Conservation (phyloP, 2,888 invertebrate genomes). For the Scotopteryx bipunctaria region DNA sequence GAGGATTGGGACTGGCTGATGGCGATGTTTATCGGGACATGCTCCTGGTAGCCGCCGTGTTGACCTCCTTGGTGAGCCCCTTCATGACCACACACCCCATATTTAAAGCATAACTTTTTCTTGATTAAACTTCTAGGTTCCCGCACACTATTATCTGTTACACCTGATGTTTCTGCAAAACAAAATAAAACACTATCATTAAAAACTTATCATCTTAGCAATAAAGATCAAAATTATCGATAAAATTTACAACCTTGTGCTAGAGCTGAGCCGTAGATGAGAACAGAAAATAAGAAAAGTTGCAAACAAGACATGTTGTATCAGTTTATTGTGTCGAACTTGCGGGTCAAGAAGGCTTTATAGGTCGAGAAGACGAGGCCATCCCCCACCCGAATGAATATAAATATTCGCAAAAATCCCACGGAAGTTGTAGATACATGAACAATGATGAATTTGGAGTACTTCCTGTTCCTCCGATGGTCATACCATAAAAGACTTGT, state of each 20-base stretch:
- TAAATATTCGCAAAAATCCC: constrained; percentile 56
- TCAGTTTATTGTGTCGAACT: constrained; percentile 57
- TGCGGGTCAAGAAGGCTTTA: constrained; percentile 64
- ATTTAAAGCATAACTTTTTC: constrained; percentile 58
- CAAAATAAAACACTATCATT: constrained; percentile 15
- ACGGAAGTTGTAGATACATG: constrained; percentile 54
- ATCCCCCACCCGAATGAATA: constrained; percentile 64
- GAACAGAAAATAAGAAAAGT: constrained; percentile 46
- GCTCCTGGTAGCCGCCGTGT: constrained; percentile 40
- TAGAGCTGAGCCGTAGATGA: constrained; percentile 49
- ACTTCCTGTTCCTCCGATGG: constrained; percentile 19
- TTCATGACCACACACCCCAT: constrained; percentile 55
- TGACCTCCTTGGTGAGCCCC: constrained; percentile 38
- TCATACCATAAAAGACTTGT: neutral
- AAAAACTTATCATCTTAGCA: constrained; percentile 29
- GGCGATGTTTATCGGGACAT: constrained; percentile 68
- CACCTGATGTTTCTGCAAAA: constrained; percentile 47
- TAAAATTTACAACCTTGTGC: constrained; percentile 62
- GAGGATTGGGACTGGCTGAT: constrained; percentile 76
- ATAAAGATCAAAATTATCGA: constrained; percentile 18
- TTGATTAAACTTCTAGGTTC: constrained; percentile 51
- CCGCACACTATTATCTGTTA: constrained; percentile 41
- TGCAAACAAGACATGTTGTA: constrained; percentile 51
- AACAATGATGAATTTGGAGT: constrained; percentile 36
- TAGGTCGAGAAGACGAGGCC: constrained; percentile 69